These are phyloP conservation scores for Drosophila rellima DNA, from an alignment of 2,888 invertebrate species.

Conservation along the genomic window DNA sequence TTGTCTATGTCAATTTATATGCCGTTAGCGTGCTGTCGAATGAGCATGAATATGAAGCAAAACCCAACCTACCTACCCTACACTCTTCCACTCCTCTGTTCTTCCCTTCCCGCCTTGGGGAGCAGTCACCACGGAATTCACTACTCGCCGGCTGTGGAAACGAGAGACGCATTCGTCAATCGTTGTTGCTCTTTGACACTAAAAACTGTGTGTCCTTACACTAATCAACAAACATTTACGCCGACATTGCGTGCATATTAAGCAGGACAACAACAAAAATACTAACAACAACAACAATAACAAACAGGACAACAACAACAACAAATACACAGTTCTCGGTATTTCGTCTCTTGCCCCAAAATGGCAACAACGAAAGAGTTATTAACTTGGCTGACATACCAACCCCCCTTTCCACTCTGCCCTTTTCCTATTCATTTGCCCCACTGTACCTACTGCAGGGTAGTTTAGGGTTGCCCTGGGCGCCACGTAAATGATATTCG, in stretches of 20 bases:
- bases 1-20: constrained; percentile 76
- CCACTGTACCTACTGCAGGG: background rate
- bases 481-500: constrained; percentile 75
- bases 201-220: constrained; percentile 76
- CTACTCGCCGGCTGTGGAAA: constrained; percentile 30
- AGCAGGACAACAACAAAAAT: constrained; percentile 53
- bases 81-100: background rate
- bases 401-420: constrained; percentile 1
- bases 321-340: background rate
- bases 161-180: constrained; percentile 52
- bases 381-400: constrained; percentile 74
- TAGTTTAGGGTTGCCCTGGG: background rate
- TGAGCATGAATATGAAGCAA: constrained; percentile 78
- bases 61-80: constrained; percentile 6
- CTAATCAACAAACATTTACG: constrained; percentile 82
- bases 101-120: background rate
- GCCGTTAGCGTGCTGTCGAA: constrained; percentile 82
- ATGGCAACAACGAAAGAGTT: constrained; percentile 68
- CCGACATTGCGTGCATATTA: constrained; percentile 82
- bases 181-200: constrained; percentile 37
- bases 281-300: background rate
- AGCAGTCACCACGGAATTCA: constrained; percentile 10
- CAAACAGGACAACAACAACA: background rate
- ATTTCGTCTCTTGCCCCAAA: background rate
- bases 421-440: background rate